Base-by-base conservation (phyloP, 2,113 vertebrate species). In the Madoqua kirkii region DNA sequence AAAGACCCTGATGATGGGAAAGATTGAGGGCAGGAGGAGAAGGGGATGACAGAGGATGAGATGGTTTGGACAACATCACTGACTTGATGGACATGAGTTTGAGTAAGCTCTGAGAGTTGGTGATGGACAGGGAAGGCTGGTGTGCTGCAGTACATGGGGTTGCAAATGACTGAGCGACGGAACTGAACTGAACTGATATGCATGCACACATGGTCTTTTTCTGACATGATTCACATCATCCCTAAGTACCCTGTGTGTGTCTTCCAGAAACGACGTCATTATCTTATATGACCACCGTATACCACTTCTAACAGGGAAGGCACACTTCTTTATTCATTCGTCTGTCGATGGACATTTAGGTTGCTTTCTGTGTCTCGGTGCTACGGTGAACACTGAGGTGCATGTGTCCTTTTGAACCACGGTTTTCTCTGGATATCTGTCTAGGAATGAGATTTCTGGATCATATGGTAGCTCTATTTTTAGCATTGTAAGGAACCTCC, bases 101-200 rank as follows among this genome's bases (percentile, higher is more conserved):
- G n/a, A 71, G 67, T 36, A 71, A 71, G 67, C 67, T 40, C 67
- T 0, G 5, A 23, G 67, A 40, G n/a, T 40, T 74, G n/a, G 67
- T 74, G 67, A 74, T 23, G n/a, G 67, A 40, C 67, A 74, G 19
- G 19, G 19, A 74, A 74, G 67, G n/a, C 67, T 74, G 67, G 67
- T 74, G 19, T 74, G 67, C 10, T 40, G 67, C 29, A 71, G 67
- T 71, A 9, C 19, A 71, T 40, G n/a, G n/a, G 2, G n/a, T 23
- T 0, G 1, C n/a, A 23, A 40, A 36, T 0, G 2, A 23, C n/a
- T 36, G n/a, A 74, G n/a, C 5, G 4, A 36, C 4, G 5, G 64
- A 40, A 40, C 19, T 67, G 64, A 64, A 64, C 15, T 67, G 64
- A 71, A 23, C 67, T 71, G 67, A 40, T 13, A 40, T 13, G 67